Base-by-base conservation (phyloP, 2,888 invertebrate species). In the Rhyacophila evoluta region DNA sequence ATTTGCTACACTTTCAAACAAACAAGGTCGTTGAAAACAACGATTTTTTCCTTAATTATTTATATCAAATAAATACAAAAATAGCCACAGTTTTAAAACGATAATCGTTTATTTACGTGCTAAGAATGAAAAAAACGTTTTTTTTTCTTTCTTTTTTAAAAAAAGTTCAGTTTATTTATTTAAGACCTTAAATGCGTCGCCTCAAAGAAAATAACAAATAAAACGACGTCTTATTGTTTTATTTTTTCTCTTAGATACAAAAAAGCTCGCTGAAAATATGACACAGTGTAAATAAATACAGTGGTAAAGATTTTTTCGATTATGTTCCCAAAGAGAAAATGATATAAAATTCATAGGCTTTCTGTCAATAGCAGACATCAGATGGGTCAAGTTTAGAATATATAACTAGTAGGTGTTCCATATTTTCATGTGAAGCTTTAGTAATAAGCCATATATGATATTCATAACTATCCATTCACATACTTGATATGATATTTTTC, bases 81-180 rank as follows among this genome's bases (percentile, higher is more conserved):
- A 55, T 55, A 55, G 10, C 55, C 12, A 8, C 25, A 10, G 25
- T 10, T 55, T 39, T 25, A 55, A 55, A n/a, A 15, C 10, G 55
- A 55, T 55, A 55, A 55, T 55, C 55, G 25, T 55, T 8, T 25
- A 55, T 55, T 55, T 55, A 55, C 55, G 55, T 55, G 55, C 25
- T 10, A 1, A 19, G 55, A 55, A 25, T 33, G 6, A 33, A 33
- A 25, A 33, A 33, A 33, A 33, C 29, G 29, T 4, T 33, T 33
- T 55, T 6, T 39, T 39, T 39, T 39, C 10, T 12, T 12, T 12
- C 4, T 12, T 6, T 1, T 39, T n/a, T 12, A 39, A 12, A 39
- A 39, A 12, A 39, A 12, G 6, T 11, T 12, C 1, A 12, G 15
- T 0, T 1, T 39, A 12, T 39, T 39, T 39, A 39, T 39, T 39